Evolutionary conservation across 37 sponge, comb jelly and placozoan genomes (phyloP).

Genomic region (Haliclona indistincta): DNA sequence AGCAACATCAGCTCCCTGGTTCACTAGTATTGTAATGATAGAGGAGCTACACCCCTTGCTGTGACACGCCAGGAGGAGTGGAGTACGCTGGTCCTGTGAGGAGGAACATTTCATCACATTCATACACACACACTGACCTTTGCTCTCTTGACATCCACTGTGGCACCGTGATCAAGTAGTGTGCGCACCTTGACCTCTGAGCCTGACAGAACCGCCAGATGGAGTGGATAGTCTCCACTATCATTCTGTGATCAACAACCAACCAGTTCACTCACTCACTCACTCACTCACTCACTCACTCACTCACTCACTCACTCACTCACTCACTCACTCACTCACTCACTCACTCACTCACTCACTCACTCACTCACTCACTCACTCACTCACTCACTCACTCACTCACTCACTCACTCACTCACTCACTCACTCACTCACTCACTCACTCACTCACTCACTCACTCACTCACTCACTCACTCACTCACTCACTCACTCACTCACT

Average conservation of each 20-base stretch:
- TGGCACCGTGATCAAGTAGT: too few species aligned
- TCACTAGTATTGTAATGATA: too few species aligned
- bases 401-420: neutral
- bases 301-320: constrained; percentile 18
- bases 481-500: constrained; percentile 18
- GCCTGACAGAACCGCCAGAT: too few species aligned
- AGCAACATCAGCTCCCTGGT: too few species aligned
- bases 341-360: constrained; percentile 18
- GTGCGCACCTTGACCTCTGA: too few species aligned
- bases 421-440: constrained; percentile 18
- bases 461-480: constrained; percentile 18
- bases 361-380: constrained; percentile 18
- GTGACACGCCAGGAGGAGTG: neutral
- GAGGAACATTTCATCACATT: too few species aligned
- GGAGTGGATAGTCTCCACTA: neutral
- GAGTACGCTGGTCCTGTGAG: neutral
- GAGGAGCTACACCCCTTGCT: too few species aligned
- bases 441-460: constrained; percentile 18
- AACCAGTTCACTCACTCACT: constrained; percentile 5
- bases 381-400: constrained; percentile 14
- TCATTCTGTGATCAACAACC: too few species aligned
- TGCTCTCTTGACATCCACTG: too few species aligned
- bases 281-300: constrained; percentile 10
- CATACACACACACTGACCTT: too few species aligned
- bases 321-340: constrained; percentile 18